Conservation (phyloP, 2,888 invertebrate genomes). For the Lobophora halterata region DNA sequence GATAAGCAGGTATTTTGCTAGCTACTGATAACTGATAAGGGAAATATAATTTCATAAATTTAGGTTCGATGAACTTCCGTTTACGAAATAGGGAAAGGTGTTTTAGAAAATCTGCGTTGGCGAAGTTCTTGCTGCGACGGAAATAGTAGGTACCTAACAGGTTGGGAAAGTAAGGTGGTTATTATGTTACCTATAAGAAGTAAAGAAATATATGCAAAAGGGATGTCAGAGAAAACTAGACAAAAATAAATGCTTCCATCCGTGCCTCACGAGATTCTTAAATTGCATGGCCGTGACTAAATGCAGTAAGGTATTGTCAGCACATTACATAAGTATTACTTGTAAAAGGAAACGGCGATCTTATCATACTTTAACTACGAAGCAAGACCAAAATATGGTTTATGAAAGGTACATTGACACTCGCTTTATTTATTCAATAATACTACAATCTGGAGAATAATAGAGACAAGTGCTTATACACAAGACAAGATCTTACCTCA, state of each 20-base stretch:
- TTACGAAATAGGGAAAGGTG: slow-evolving; percentile 62
- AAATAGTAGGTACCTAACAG: slow-evolving; percentile 33
- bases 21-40: slow-evolving; percentile 61
- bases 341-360: too few species aligned
- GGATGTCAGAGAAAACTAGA: background rate
- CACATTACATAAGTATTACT: too few species aligned
- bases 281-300: too few species aligned
- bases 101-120: slow-evolving; percentile 42
- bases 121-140: slow-evolving; percentile 40
- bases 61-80: slow-evolving; percentile 73
- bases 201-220: background rate
- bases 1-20: slow-evolving; percentile 55
- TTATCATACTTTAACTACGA: too few species aligned
- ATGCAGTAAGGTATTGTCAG: too few species aligned
- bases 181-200: slow-evolving; percentile 1
- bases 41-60: slow-evolving; percentile 40
- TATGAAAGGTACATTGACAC: slow-evolving; percentile 6
- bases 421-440: slow-evolving; percentile 10
- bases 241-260: too few species aligned
- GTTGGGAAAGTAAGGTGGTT: slow-evolving; percentile 29
- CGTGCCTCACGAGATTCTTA: too few species aligned
- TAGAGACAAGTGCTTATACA: background rate
- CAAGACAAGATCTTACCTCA: slow-evolving; percentile 61
- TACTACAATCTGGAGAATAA: background rate
- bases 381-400: too few species aligned